Conservation (phyloP, 1,140 invertebrate species). For the Bombus soroeensis region DNA sequence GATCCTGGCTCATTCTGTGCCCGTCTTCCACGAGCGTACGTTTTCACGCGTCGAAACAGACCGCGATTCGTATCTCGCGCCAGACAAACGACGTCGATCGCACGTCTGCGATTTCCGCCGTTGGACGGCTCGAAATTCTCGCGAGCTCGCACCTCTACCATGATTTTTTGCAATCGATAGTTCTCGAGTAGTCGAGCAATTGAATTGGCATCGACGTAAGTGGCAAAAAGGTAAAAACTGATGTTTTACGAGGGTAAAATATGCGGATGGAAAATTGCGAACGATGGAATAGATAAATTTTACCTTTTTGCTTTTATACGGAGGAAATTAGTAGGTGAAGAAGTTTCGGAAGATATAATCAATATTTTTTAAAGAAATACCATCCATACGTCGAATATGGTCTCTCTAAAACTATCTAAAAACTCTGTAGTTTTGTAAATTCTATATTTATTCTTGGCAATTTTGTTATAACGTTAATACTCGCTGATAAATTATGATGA, state of each 20-base stretch:
- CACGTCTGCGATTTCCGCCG: constrained; percentile 7
- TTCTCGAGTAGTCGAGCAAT: not conserved
- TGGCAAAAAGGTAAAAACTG: not conserved
- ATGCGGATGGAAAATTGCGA: not conserved
- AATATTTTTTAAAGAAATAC: not conserved
- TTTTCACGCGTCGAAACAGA: constrained; percentile 25
- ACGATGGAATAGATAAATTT: not conserved
- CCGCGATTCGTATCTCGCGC: constrained; percentile 32
- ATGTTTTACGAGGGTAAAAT: not conserved
- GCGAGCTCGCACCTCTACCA: not conserved
- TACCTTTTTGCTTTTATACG: not conserved
- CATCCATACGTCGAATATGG: no score
- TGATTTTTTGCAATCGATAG: not conserved
- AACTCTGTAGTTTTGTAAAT: no score
- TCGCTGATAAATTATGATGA: no score
- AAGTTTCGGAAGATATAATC: not conserved
- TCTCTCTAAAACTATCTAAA: no score
- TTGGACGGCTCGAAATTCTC: not conserved
- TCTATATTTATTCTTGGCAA: no score
- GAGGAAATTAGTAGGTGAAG: not conserved
- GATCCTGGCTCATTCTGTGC: not conserved
- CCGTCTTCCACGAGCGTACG: constrained; percentile 5
- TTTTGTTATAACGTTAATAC: no score
- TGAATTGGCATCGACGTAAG: not conserved
- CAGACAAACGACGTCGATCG: constrained; percentile 35